phyloP scores from a whole-genome alignment of 2,797 vertebrate genomes.

The Ceyx erithaca region DNA sequence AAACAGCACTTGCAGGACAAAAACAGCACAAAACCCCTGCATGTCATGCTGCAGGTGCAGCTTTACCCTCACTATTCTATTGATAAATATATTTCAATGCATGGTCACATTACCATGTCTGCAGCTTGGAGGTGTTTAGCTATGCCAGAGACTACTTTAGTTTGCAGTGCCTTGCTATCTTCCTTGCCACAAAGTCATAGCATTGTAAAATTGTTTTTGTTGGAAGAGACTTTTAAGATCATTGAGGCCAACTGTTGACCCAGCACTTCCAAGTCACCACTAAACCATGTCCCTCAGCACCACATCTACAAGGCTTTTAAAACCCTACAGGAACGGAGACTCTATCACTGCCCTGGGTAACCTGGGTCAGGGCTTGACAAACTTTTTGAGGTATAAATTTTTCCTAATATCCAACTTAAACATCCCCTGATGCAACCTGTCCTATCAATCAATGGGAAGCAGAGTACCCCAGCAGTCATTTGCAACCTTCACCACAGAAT shows the following conservation, averaged over 20 bases:
- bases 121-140: background rate
- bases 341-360: background rate
- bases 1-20: background rate
- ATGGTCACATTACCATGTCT: fast-evolving
- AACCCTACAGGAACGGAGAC: background rate
- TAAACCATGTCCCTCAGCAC: background rate
- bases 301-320: background rate
- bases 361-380: background rate
- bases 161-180: fast-evolving
- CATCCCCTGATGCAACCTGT: background rate
- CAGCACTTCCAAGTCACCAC: background rate
- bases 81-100: background rate
- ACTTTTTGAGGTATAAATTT: background rate
- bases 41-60: background rate
- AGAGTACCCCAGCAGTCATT: fast-evolving
- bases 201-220: background rate
- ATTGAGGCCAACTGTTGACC: background rate
- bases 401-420: background rate
- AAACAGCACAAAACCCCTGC: background rate
- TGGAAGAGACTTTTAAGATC: background rate
- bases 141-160: fast-evolving
- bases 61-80: background rate
- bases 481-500: background rate
- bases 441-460: background rate
- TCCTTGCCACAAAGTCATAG: background rate